phyloP scores from a whole-genome alignment of 2,113 vertebrate species.

The Callipepla squamata region DNA sequence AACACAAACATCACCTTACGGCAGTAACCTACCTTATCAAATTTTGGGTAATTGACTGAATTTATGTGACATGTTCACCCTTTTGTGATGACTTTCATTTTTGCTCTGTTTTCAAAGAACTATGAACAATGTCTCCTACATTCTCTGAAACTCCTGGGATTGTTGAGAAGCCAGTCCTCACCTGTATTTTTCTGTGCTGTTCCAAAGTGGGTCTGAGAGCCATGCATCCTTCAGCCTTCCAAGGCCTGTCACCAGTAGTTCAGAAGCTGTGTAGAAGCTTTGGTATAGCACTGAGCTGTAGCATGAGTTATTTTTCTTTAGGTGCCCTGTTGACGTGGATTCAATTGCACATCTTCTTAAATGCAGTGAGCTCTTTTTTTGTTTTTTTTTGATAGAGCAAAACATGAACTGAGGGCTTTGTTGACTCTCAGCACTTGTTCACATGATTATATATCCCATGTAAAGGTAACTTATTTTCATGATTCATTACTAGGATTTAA shows the following conservation, averaged over 20 bases:
- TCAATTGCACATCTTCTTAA: neutral
- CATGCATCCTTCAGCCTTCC: neutral
- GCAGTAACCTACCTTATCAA: neutral
- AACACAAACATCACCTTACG: neutral
- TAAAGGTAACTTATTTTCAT: neutral
- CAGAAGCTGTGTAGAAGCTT: neutral
- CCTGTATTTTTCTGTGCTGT: neutral
- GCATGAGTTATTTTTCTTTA: neutral
- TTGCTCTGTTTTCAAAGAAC: neutral
- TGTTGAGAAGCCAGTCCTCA: neutral
- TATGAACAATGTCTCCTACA: neutral
- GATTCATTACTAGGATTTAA: neutral
- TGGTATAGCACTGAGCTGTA: neutral
- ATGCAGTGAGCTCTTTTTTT: neutral
- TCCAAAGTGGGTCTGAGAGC: neutral
- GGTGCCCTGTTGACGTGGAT: neutral
- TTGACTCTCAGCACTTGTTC: neutral
- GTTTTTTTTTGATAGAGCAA: neutral
- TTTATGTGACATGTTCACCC: neutral
- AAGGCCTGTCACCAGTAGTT: neutral
- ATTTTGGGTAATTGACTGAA: neutral
- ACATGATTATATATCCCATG: neutral
- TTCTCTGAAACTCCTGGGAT: accelerated
- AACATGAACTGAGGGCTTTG: neutral
- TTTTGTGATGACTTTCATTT: neutral